Conservation (phyloP, 2,797 vertebrate genomes). For the Gymnothorax reevesii region DNA sequence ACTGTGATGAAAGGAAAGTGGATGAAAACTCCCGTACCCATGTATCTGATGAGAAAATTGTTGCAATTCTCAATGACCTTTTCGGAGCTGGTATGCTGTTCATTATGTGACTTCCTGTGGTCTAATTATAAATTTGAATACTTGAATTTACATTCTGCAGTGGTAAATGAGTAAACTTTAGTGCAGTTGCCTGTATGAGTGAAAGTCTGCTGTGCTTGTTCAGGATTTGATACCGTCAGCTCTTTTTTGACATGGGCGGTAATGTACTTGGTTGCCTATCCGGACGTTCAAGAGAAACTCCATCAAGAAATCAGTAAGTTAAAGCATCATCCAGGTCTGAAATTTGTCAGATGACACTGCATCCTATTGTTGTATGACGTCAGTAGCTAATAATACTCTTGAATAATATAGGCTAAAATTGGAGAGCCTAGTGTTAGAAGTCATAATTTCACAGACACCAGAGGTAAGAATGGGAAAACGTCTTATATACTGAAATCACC, state of each 20-base stretch:
- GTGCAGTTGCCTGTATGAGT: neutral
- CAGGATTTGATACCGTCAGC: slow-evolving; percentile 90
- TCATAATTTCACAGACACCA: no score
- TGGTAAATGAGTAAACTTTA: neutral
- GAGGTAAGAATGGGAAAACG: no score
- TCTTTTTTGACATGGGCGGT: slow-evolving; percentile 87
- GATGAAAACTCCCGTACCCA: slow-evolving; percentile 75
- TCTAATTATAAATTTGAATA: no score
- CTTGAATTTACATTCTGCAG: no score
- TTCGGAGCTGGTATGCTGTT: slow-evolving; percentile 85
- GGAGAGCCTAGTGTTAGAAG: no score
- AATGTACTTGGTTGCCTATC: slow-evolving; percentile 80
- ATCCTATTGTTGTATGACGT: neutral
- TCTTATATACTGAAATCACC: no score
- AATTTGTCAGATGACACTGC: neutral
- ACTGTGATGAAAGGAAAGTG: slow-evolving; percentile 79
- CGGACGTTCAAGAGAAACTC: slow-evolving; percentile 80
- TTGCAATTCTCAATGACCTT: slow-evolving; percentile 82
- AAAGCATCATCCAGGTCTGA: neutral
- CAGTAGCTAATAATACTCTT: no score
- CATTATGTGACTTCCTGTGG: no score
- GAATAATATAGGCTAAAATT: no score
- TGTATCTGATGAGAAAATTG: slow-evolving; percentile 78
- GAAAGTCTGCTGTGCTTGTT: neutral
- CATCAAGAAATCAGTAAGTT: slow-evolving; percentile 84